These are phyloP conservation scores for Pristionchus pacificus DNA, from an alignment of 1,140 invertebrate genomes.

Conservation along the genomic window DNA sequence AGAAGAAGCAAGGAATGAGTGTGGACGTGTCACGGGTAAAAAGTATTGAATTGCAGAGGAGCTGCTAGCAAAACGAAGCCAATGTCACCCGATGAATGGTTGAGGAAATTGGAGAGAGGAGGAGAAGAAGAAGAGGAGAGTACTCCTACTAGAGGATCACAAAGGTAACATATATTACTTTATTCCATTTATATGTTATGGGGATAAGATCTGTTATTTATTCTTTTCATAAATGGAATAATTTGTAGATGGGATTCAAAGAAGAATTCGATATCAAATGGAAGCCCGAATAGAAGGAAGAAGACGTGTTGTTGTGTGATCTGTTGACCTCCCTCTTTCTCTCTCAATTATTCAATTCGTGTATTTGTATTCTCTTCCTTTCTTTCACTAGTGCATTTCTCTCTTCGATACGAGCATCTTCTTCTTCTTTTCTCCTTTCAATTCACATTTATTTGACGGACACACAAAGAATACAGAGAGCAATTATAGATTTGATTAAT, in stretches of 20 bases:
- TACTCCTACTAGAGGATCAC: slow-evolving; percentile 23
- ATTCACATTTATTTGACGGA: too few relatives aligned
- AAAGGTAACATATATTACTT: neutral
- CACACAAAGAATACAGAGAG: too few relatives aligned
- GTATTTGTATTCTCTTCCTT: too few relatives aligned
- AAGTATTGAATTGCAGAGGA: slow-evolving; percentile 19
- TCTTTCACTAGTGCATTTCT: too few relatives aligned
- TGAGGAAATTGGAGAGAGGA: slow-evolving; percentile 40
- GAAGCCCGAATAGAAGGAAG: slow-evolving; percentile 9
- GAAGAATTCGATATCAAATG: slow-evolving; percentile 21
- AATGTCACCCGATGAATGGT: slow-evolving; percentile 49
- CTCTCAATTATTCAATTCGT: too few relatives aligned
- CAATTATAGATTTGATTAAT: too few relatives aligned
- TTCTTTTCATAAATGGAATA: neutral
- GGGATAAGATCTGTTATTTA: neutral
- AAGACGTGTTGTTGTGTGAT: slow-evolving; percentile 26
- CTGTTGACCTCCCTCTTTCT: slow-evolving; percentile 5
- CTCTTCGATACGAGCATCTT: too few relatives aligned
- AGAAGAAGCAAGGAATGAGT: neutral
- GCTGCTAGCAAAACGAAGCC: slow-evolving; percentile 34
- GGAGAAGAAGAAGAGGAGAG: slow-evolving; percentile 42
- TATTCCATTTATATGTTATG: neutral
- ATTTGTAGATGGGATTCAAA: slow-evolving; percentile 15
- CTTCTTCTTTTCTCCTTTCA: too few relatives aligned
- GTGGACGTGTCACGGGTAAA: slow-evolving; percentile 19